Conservation (phyloP, 1,140 invertebrate genomes). For the Drosophila grimshawi region DNA sequence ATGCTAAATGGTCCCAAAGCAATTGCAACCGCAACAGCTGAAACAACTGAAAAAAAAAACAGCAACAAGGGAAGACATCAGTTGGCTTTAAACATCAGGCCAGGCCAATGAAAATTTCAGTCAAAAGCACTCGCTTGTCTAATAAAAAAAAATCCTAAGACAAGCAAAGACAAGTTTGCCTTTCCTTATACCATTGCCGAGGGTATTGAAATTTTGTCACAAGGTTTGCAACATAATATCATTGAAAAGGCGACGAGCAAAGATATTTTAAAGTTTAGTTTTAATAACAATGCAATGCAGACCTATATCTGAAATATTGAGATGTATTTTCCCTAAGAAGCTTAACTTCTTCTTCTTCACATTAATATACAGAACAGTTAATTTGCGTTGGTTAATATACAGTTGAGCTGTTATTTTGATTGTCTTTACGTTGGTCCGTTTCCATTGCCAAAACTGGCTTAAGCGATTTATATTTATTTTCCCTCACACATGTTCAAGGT, state of each 20-base stretch:
- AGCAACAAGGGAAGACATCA: slow-evolving; percentile 30
- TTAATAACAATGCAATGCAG: background rate
- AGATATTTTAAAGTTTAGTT: background rate
- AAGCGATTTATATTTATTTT: slow-evolving; percentile 11
- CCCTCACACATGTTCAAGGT: slow-evolving; percentile 54
- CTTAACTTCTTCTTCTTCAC: background rate
- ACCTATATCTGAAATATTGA: background rate
- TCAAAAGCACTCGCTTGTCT: slow-evolving; percentile 21
- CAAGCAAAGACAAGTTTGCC: slow-evolving; percentile 9
- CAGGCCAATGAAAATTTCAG: slow-evolving; percentile 40
- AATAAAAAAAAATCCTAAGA: slow-evolving; percentile 17
- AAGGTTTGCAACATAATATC: background rate
- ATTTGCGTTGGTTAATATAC: background rate
- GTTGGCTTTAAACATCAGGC: slow-evolving; percentile 37
- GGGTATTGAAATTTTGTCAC: background rate
- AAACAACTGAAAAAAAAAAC: slow-evolving; percentile 37
- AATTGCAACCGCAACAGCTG: slow-evolving; percentile 61
- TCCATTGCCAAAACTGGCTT: slow-evolving; percentile 7
- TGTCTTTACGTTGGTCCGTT: background rate
- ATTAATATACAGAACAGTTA: background rate
- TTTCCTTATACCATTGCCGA: background rate
- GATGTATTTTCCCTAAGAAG: too few relatives aligned
- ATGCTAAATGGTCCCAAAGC: slow-evolving; percentile 80
- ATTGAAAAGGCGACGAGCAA: too few relatives aligned
- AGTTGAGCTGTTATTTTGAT: background rate